Evolutionary conservation across 2,113 vertebrate species (phyloP).

Genomic region (Motacilla tschutschensis): DNA sequence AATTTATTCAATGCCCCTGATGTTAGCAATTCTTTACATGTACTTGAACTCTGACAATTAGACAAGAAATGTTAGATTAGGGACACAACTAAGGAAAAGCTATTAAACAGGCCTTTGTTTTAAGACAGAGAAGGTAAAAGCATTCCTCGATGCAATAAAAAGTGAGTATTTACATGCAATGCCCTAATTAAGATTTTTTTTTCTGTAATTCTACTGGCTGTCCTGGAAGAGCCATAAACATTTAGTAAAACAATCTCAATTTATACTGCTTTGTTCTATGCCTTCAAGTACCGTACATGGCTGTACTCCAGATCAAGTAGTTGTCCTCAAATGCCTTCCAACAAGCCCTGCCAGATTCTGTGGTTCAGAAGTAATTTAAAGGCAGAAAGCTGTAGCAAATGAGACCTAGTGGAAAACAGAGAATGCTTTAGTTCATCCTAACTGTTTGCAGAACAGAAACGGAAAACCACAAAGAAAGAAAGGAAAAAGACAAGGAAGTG

Average conservation of each 20-base stretch:
- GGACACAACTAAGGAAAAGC: conserved; percentile 15
- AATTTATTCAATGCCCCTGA: not conserved
- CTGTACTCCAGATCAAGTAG: conserved; percentile 78
- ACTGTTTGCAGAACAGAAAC: conserved; percentile 60
- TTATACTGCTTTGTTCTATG: conserved; percentile 73
- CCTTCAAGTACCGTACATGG: conserved; percentile 82
- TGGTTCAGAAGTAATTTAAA: conserved; percentile 83
- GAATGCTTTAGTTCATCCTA: conserved; percentile 67
- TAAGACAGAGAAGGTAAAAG: conserved; percentile 52
- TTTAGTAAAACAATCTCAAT: conserved; percentile 76
- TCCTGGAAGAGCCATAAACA: conserved; percentile 67
- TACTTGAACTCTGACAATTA: conserved; percentile 49
- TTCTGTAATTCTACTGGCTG: conserved; percentile 61
- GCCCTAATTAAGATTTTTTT: conserved; percentile 52
- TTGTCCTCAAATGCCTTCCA: conserved; percentile 84
- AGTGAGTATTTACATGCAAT: conserved; percentile 57
- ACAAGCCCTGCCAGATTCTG: conserved; percentile 75
- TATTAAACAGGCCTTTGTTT: conserved; percentile 46
- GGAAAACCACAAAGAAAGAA: conserved; percentile 52
- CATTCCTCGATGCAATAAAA: conserved; percentile 61
- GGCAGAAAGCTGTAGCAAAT: conserved; percentile 83
- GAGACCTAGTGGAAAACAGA: conserved; percentile 82
- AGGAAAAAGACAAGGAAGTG: conserved; percentile 36
- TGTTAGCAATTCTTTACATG: conserved; percentile 32
- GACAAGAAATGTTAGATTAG: conserved; percentile 45